Evolutionary conservation across 2,797 vertebrate genomes (phyloP).

Genomic region (Sylvilagus floridanus): DNA sequence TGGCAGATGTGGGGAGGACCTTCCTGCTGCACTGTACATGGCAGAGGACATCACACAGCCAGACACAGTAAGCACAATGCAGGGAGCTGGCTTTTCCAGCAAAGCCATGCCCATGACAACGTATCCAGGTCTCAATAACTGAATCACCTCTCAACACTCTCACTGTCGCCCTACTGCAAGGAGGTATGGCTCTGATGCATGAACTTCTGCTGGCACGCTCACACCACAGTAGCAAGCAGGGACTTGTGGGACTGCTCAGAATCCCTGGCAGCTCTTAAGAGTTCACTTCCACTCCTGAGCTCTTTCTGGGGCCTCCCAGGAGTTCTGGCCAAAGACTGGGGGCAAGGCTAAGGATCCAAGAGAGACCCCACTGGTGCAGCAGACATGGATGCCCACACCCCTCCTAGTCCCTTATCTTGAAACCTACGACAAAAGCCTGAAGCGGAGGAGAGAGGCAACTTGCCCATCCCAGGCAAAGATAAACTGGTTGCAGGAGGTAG

Average conservation of each 20-base stretch:
- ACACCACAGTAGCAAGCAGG: neutral
- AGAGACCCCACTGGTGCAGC: fast-evolving
- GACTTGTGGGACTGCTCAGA: neutral
- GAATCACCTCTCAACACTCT: no score
- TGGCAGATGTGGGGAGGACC: no score
- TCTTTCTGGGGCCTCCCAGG: neutral
- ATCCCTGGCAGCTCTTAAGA: neutral
- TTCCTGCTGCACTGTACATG: no score
- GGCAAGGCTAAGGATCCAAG: neutral
- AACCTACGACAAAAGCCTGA: neutral
- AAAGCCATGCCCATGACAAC: no score
- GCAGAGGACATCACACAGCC: no score
- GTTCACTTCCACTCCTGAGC: neutral
- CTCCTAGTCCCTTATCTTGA: neutral
- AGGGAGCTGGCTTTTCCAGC: neutral
- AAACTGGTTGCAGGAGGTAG: neutral
- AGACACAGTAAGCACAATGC: no score
- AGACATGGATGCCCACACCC: neutral
- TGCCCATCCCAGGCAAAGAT: neutral
- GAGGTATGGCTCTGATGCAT: no score
- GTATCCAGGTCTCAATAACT: no score
- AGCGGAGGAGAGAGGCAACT: neutral
- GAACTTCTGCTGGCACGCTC: no score
- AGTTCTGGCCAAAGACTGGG: neutral
- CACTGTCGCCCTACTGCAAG: no score